A percentile compares a stretch with the other conserved stretches of the same genome.
These are phyloP conservation scores for Argentina silus DNA, from an alignment of 2,797 vertebrate species.

Conservation along the genomic window DNA sequence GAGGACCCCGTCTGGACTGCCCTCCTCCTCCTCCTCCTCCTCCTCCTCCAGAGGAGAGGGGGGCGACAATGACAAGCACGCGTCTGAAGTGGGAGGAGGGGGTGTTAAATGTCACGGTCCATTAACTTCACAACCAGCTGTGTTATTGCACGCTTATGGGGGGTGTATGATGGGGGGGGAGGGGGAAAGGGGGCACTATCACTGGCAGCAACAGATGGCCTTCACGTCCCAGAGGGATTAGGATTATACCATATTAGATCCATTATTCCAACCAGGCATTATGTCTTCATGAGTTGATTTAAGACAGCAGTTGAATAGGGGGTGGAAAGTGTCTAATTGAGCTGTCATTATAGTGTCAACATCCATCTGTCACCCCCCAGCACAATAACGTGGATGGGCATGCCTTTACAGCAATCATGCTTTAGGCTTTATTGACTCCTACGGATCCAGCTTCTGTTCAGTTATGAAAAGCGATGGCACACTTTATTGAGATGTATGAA, in stretches of 20 bases:
- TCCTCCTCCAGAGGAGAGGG: constrained; percentile 42
- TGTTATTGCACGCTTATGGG: constrained; percentile 57
- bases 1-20: constrained; percentile 69
- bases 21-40: constrained; percentile 10
- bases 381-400: neutral
- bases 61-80: constrained; percentile 67
- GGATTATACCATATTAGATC: constrained; percentile 68
- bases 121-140: constrained; percentile 66
- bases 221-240: constrained; percentile 28
- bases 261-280: constrained; percentile 49
- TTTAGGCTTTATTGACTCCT: neutral
- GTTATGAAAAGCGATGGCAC: neutral
- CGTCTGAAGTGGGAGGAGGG: constrained; percentile 50
- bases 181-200: constrained; percentile 58
- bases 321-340: constrained; percentile 23
- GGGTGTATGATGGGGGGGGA: constrained; percentile 46
- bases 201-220: constrained; percentile 72
- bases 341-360: constrained; percentile 16
- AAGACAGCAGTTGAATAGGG: constrained; percentile 49
- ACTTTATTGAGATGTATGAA: neutral
- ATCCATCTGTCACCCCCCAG: constrained; percentile 53
- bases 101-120: constrained; percentile 59
- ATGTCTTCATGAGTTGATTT: constrained; percentile 63
- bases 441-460: neutral
- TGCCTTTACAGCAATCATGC: constrained; percentile 21